Evolutionary conservation across 2,888 invertebrate genomes (phyloP).

Genomic region (Papilio gigon): DNA sequence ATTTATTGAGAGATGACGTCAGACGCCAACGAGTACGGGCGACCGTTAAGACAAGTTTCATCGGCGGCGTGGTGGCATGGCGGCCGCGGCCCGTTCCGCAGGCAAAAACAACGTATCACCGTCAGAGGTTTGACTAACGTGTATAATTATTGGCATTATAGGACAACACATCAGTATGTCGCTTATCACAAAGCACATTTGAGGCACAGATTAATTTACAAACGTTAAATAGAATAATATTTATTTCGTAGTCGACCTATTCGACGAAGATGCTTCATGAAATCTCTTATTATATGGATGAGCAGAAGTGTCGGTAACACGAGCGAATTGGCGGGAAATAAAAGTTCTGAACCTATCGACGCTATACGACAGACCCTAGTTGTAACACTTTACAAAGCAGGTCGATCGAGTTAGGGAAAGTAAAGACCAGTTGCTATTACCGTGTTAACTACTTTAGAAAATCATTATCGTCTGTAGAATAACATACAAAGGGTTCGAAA

Average conservation of each 20-base stretch:
- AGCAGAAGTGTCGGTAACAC: not conserved
- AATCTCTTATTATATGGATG: not conserved
- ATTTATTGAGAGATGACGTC: slow-evolving; percentile 38
- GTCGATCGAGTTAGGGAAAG: slow-evolving; percentile 17
- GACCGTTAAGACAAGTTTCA: slow-evolving; percentile 37
- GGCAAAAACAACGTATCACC: slow-evolving; percentile 1
- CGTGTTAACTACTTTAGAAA: not conserved
- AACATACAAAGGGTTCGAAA: not conserved
- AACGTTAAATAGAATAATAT: no score
- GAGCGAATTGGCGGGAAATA: not conserved
- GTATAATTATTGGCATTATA: not conserved
- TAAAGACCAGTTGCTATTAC: not conserved
- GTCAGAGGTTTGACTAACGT: not conserved
- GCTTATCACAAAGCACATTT: not conserved
- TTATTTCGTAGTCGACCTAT: no score
- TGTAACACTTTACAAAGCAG: slow-evolving; percentile 7
- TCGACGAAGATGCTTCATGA: no score
- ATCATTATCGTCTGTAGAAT: not conserved
- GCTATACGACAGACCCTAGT: not conserved
- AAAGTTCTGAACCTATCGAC: not conserved
- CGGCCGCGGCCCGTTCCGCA: not conserved
- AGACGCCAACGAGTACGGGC: not conserved
- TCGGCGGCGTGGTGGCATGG: slow-evolving; percentile 7
- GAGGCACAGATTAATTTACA: not conserved
- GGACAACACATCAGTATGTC: not conserved